Conservation (phyloP, 2,888 invertebrate genomes). For the Acleris literana region DNA sequence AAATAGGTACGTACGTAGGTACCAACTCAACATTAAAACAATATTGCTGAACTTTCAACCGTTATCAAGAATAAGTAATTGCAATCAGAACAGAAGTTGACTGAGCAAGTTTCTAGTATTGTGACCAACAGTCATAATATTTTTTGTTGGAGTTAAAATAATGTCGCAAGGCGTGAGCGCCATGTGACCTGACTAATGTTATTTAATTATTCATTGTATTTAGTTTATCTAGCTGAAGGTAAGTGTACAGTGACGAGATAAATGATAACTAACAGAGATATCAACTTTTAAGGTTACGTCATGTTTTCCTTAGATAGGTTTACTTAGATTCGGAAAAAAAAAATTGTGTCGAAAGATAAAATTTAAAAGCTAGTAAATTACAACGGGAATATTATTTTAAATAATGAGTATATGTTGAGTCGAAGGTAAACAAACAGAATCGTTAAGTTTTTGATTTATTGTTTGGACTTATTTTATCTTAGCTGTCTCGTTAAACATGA, state of each 20-base stretch:
- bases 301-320: slow-evolving; percentile 34
- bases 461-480: slow-evolving; percentile 51
- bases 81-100: not conserved
- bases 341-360: not conserved
- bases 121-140: slow-evolving; percentile 17
- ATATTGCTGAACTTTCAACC: no score
- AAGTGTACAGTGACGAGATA: slow-evolving; percentile 23
- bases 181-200: slow-evolving; percentile 20
- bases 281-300: slow-evolving; percentile 44
- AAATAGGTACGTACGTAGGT: no score
- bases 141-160: slow-evolving; percentile 17
- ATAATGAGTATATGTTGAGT: not conserved
- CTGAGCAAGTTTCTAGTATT: not conserved
- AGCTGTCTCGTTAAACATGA: slow-evolving; percentile 46
- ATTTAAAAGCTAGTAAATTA: not conserved
- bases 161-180: slow-evolving; percentile 23
- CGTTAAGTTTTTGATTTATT: slow-evolving; percentile 63
- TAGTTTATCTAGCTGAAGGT: slow-evolving; percentile 22
- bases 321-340: slow-evolving; percentile 11
- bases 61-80: not conserved
- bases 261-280: slow-evolving; percentile 38
- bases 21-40: no score
- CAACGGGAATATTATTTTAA: not conserved
- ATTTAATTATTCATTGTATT: slow-evolving; percentile 25
- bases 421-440: slow-evolving; percentile 51